Conservation (phyloP, 1,140 invertebrate genomes). For the Trissolcus basalis region DNA sequence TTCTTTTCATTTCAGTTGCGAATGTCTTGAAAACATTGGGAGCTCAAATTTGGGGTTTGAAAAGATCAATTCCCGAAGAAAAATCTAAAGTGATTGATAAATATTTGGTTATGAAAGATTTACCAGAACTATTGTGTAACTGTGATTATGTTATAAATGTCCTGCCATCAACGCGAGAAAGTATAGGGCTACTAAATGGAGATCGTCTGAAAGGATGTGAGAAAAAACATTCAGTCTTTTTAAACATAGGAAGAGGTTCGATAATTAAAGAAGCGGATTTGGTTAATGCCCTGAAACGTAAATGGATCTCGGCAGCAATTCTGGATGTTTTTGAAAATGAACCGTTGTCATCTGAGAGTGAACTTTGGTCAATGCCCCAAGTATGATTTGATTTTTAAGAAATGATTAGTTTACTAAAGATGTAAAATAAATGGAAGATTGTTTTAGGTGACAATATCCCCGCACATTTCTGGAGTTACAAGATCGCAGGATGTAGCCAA, state of each 20-base stretch:
- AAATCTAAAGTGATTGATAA: constrained; percentile 60
- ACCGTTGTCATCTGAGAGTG: constrained; percentile 75
- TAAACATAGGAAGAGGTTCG: constrained; percentile 79
- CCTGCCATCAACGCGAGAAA: constrained; percentile 77
- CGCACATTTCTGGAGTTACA: constrained; percentile 77
- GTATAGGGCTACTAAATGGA: constrained; percentile 75
- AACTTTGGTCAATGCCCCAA: constrained; percentile 77
- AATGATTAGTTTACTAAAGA: not conserved
- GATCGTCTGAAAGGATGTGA: constrained; percentile 72
- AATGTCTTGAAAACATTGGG: constrained; percentile 70
- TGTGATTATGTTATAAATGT: constrained; percentile 79
- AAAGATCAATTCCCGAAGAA: constrained; percentile 55
- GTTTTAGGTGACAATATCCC: constrained; percentile 77
- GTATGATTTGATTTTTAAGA: constrained; percentile 49
- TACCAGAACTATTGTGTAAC: constrained; percentile 73
- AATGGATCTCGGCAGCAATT: constrained; percentile 78
- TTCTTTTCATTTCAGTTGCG: constrained; percentile 67
- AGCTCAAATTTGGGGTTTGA: constrained; percentile 69
- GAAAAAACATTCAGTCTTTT: constrained; percentile 73
- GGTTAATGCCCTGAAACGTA: constrained; percentile 76
- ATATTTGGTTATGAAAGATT: constrained; percentile 64
- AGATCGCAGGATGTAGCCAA: constrained; percentile 70
- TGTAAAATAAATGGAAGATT: constrained; percentile 19
- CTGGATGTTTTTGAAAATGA: constrained; percentile 79
- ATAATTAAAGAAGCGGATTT: constrained; percentile 77